Base-by-base conservation (phyloP, 2,113 vertebrate genomes). In the Ondatra zibethicus region DNA sequence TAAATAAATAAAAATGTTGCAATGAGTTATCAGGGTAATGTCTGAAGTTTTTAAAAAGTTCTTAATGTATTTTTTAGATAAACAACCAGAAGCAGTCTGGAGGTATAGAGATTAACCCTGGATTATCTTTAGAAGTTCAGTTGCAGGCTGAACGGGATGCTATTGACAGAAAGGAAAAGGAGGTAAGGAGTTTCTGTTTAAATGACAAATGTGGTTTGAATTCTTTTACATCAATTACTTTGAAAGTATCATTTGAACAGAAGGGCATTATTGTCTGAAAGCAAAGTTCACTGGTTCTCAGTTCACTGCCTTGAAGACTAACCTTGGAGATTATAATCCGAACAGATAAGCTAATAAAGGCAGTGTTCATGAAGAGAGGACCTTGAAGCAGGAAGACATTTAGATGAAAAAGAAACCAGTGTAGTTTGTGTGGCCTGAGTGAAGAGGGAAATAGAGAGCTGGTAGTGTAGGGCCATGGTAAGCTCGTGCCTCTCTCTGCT, bases 81-180 rank as follows among this genome's bases (percentile, higher is more conserved):
- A 99, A 99, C 93, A 99, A 99, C 97, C 99, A 97, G 96, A 99
- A 99, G 95, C 99, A 99, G 88, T 98, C 99, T 98, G 99, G 98
- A 96, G 97, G 98, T 70, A 63, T 99, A 97, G 98, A 98, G 88
- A 97, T 98, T 52, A 98, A 98, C 42, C 98, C 94, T 96, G 99
- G 99, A 70, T 97, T 99, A 93, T 99, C 99, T 31, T 98, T 99
- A 96, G 99, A 99, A 98, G 98, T 99, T 92, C 99, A 99, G 63
- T 96, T 99, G 63, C 99, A 99, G 97, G 99, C 99, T 1, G 99
- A 99, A 97, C 98, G 99, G 98, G 99, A 99, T 96, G 99, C 99
- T 95, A 98, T 99, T 98, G 99, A 99, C 98, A 98, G 99, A 97
- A 99, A 99, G 96, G 99, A 99, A 97, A 99, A 99, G 90, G 99